Evolutionary conservation across 2,888 invertebrate species (phyloP).

Genomic region (Melanostoma scalare): DNA sequence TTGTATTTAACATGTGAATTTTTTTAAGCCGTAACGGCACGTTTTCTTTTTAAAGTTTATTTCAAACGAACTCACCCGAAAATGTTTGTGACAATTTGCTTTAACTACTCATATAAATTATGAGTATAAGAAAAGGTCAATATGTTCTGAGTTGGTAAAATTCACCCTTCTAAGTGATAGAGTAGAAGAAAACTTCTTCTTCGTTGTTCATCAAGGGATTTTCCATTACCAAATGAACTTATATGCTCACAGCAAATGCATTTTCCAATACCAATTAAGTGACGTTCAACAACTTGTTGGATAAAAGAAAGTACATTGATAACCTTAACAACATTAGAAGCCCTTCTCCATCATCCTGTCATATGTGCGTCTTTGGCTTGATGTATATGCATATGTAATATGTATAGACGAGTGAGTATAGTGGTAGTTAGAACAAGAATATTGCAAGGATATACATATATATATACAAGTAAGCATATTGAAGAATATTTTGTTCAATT

Average conservation of each 20-base stretch:
- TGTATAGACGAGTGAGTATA: neutral
- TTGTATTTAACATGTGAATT: too few relatives aligned
- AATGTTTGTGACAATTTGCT: too few relatives aligned
- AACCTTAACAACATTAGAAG: slow-evolving; percentile 12
- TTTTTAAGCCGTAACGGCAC: too few relatives aligned
- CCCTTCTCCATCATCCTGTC: neutral
- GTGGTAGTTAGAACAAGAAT: neutral
- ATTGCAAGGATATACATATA: neutral
- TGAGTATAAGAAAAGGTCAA: too few relatives aligned
- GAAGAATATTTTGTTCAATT: too few relatives aligned
- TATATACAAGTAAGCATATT: too few relatives aligned
- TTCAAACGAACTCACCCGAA: too few relatives aligned
- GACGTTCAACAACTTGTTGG: slow-evolving; percentile 64
- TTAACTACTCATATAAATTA: too few relatives aligned
- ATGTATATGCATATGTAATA: neutral
- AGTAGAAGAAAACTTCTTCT: slow-evolving; percentile 19
- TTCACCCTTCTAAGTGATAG: neutral
- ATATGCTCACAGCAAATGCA: slow-evolving; percentile 34
- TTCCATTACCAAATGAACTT: slow-evolving; percentile 51
- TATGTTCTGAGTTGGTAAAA: neutral
- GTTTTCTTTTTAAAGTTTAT: too few relatives aligned
- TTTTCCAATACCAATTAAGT: slow-evolving; percentile 66
- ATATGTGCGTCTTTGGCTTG: neutral
- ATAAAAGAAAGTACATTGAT: slow-evolving; percentile 21
- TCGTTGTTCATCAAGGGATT: slow-evolving; percentile 60